Conservation (phyloP, 2,888 invertebrate genomes). For the Chrysolina oricalcia region DNA sequence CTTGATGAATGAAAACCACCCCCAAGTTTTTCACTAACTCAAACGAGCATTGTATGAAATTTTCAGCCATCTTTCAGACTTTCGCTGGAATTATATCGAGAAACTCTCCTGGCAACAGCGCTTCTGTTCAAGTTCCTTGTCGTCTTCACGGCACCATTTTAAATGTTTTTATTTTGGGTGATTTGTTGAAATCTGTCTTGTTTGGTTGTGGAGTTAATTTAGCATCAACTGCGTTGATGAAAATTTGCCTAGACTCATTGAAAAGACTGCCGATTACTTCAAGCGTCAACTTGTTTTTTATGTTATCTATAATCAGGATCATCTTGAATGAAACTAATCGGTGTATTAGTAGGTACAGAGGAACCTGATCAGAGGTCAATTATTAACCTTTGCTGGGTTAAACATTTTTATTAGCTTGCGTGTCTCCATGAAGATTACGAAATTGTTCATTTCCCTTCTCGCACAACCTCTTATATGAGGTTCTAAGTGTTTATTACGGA, state of each 20-base stretch:
- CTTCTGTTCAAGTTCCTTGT: not conserved
- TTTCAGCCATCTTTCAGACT: too few species aligned
- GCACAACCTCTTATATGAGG: too few species aligned
- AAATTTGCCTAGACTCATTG: not conserved
- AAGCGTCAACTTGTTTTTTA: constrained; percentile 8
- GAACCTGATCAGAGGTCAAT: not conserved
- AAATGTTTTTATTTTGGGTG: constrained; percentile 2
- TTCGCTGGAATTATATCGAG: not conserved
- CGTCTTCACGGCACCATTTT: constrained; percentile 3
- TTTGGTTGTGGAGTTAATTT: not conserved
- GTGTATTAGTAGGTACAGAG: not conserved
- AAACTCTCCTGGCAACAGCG: not conserved
- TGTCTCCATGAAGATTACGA: too few species aligned
- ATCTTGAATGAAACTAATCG: constrained; percentile 6
- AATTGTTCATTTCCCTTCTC: too few species aligned
- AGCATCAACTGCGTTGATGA: not conserved
- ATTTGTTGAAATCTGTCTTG: not conserved
- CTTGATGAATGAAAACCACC: too few species aligned
- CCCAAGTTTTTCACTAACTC: too few species aligned
- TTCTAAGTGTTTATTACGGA: too few species aligned
- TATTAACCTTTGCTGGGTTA: not conserved
- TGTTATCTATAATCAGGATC: not conserved
- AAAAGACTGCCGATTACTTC: not conserved
- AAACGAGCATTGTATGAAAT: too few species aligned
- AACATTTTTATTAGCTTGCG: too few species aligned